Conservation (phyloP, 2,888 invertebrate genomes). For the Tolmerus cingulatus region DNA sequence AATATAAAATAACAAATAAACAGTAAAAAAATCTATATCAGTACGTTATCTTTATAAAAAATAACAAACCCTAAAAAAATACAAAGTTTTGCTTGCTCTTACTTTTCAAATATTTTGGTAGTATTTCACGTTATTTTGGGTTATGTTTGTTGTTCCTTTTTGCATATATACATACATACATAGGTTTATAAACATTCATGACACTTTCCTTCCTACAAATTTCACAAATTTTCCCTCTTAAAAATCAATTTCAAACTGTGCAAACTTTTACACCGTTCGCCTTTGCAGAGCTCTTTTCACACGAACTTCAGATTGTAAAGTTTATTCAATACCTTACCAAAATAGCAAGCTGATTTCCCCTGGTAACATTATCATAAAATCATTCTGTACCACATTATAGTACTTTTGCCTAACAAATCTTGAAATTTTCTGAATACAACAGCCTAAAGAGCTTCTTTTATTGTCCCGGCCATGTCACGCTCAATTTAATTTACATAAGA, state of each 20-base stretch:
- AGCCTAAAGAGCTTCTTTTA: neutral
- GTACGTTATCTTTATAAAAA: too few species aligned
- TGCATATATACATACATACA: neutral
- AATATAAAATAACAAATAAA: too few species aligned
- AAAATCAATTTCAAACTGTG: neutral
- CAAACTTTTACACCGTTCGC: too few species aligned
- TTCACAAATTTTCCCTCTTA: neutral
- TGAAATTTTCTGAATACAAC: neutral
- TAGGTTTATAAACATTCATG: neutral
- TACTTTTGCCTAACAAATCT: neutral
- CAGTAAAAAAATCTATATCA: too few species aligned
- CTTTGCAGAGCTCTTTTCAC: neutral
- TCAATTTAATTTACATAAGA: conserved; percentile 10
- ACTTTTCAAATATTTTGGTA: too few species aligned
- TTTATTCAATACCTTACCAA: neutral
- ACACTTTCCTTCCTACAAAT: neutral
- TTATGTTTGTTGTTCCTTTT: too few species aligned
- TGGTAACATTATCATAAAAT: neutral
- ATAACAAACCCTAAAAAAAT: too few species aligned
- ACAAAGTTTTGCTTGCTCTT: too few species aligned
- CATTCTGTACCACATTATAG: neutral
- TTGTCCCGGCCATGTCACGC: neutral
- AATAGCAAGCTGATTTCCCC: neutral
- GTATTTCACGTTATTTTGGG: too few species aligned
- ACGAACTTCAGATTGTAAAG: neutral